Evolutionary conservation across 1,140 invertebrate species (phyloP).

Genomic region (Branchinecta lindahli): DNA sequence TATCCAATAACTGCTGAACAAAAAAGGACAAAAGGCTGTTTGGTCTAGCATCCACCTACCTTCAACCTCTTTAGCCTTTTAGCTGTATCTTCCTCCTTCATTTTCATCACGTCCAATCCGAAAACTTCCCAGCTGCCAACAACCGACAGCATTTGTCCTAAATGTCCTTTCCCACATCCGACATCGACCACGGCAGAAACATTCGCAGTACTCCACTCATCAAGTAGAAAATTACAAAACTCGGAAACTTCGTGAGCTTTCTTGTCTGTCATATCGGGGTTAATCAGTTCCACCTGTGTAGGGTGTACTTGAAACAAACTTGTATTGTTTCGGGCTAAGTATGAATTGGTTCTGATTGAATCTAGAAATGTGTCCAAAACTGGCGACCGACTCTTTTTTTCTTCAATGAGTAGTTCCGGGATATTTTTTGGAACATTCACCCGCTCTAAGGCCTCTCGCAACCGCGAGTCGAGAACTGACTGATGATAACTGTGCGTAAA

Average conservation of each 20-base stretch:
- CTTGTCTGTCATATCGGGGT: background rate
- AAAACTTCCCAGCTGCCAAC: background rate
- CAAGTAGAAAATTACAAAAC: background rate
- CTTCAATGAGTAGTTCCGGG: background rate
- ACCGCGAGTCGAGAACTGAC: background rate
- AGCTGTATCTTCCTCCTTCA: background rate
- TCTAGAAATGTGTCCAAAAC: background rate
- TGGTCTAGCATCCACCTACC: too few relatives aligned
- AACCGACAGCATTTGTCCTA: constrained; percentile 2
- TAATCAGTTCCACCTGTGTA: background rate
- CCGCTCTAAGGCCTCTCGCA: background rate
- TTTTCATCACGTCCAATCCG: background rate
- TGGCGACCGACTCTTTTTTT: background rate
- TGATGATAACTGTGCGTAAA: background rate
- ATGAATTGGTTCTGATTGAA: background rate
- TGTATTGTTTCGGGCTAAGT: background rate
- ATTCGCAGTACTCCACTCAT: background rate
- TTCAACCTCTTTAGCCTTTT: background rate
- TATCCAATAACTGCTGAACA: too few relatives aligned
- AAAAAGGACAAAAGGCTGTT: background rate
- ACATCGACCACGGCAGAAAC: background rate
- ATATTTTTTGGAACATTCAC: background rate
- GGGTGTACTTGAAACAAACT: background rate
- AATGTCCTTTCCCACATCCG: background rate
- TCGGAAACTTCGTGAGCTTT: background rate